Evolutionary conservation across 1,140 invertebrate species (phyloP).

Genomic region (Sitophilus oryzae): DNA sequence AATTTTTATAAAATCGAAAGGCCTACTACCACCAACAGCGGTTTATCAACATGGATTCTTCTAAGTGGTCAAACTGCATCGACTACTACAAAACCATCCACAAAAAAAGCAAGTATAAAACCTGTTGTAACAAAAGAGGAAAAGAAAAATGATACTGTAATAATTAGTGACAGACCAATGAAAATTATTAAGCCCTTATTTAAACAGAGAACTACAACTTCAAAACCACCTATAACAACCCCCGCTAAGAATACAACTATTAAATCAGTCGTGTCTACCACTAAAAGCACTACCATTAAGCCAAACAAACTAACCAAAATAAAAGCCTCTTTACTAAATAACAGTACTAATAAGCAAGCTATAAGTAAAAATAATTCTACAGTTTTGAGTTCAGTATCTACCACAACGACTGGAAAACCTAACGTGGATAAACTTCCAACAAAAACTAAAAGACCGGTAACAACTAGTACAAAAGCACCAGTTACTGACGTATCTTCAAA

Average conservation of each 20-base stretch:
- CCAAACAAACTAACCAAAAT: constrained; percentile 35
- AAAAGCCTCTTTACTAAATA: constrained; percentile 34
- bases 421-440: neutral
- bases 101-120: constrained; percentile 35
- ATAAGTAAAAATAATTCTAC: constrained; percentile 4
- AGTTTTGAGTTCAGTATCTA: constrained; percentile 33
- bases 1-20: constrained; percentile 44
- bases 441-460: neutral
- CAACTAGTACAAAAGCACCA: neutral
- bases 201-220: constrained; percentile 39
- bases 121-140: constrained; percentile 17
- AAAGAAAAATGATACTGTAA: constrained; percentile 17
- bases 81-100: constrained; percentile 42
- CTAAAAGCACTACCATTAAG: constrained; percentile 18
- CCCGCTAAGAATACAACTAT: constrained; percentile 32
- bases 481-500: neutral
- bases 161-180: constrained; percentile 20
- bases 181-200: constrained; percentile 32
- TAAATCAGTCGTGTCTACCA: constrained; percentile 14
- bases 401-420: constrained; percentile 27
- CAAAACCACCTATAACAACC: constrained; percentile 31
- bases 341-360: constrained; percentile 23
- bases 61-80: constrained; percentile 51
- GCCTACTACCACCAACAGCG: constrained; percentile 58
- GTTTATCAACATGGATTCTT: constrained; percentile 71